Evolutionary conservation across 2,113 vertebrate genomes (phyloP).

Genomic region (Arenaria interpres): DNA sequence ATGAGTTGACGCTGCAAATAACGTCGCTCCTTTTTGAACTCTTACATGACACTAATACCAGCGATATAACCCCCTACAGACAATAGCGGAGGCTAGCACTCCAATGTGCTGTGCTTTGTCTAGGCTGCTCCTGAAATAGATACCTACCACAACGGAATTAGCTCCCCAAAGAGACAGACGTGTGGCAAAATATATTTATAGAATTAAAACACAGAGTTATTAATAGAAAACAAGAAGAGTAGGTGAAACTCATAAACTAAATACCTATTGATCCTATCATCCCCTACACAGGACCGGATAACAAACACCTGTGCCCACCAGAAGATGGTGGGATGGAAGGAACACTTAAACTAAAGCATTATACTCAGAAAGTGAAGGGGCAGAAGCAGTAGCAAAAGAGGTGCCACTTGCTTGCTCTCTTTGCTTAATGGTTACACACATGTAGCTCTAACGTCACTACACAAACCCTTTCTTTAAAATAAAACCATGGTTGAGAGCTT

Average conservation of each 20-base stretch:
- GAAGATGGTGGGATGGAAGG: not conserved
- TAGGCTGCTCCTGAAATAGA: conserved; percentile 28
- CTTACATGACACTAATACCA: not conserved
- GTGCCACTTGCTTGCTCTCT: not conserved
- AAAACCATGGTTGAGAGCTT: not conserved
- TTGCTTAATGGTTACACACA: not conserved
- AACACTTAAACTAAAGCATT: not conserved
- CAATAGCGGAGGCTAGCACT: not conserved
- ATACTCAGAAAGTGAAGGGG: not conserved
- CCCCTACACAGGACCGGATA: not conserved
- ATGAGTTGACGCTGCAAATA: conserved; percentile 18
- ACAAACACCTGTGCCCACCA: not conserved
- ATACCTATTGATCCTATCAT: not conserved
- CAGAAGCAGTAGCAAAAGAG: not conserved
- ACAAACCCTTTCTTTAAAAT: not conserved
- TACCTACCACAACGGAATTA: not conserved
- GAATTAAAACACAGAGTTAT: conserved; percentile 4
- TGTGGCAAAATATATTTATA: not conserved
- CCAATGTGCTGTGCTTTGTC: not conserved
- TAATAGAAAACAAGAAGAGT: conserved; percentile 20
- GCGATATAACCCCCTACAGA: not conserved
- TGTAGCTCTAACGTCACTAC: not conserved
- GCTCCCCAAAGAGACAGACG: not conserved
- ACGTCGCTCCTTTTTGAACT: conserved; percentile 20
- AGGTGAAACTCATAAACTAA: not conserved